Evolutionary conservation across 1,140 invertebrate genomes (phyloP).

Genomic region (Neodiprion virginianus): DNA sequence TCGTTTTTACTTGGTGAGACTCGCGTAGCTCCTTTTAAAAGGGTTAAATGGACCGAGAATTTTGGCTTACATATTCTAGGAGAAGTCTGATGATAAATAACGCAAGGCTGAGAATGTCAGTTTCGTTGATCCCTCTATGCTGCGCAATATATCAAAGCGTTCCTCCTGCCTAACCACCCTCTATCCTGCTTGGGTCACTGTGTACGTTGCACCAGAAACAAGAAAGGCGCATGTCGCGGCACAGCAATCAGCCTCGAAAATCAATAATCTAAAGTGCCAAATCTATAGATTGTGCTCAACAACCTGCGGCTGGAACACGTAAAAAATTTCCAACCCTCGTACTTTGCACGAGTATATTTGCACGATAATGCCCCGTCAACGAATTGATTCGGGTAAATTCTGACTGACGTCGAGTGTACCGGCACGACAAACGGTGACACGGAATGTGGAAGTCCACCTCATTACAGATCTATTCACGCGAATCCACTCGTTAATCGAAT

Average conservation of each 20-base stretch:
- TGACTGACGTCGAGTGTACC: no score
- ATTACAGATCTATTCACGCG: slow-evolving; percentile 1
- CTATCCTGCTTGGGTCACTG: background rate
- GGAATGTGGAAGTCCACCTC: background rate
- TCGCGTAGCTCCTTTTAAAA: background rate
- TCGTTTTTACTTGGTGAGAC: no score
- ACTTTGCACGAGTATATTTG: background rate
- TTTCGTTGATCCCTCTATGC: slow-evolving; percentile 4
- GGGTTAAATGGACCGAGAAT: background rate
- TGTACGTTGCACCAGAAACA: background rate
- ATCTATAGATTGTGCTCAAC: background rate
- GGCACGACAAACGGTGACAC: background rate
- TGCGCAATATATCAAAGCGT: slow-evolving; percentile 4
- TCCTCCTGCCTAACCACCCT: background rate
- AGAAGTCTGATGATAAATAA: background rate
- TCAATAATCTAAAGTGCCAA: slow-evolving; percentile 3
- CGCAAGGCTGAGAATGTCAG: slow-evolving; percentile 3
- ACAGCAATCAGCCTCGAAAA: background rate
- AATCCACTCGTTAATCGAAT: slow-evolving; percentile 5
- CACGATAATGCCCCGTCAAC: background rate
- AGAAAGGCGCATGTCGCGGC: background rate
- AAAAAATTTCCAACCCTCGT: background rate
- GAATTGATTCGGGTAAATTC: background rate
- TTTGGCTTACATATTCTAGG: background rate
- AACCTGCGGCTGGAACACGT: background rate